These are phyloP conservation scores for Drosophila merina DNA, from an alignment of 2,888 invertebrate genomes.

Conservation along the genomic window DNA sequence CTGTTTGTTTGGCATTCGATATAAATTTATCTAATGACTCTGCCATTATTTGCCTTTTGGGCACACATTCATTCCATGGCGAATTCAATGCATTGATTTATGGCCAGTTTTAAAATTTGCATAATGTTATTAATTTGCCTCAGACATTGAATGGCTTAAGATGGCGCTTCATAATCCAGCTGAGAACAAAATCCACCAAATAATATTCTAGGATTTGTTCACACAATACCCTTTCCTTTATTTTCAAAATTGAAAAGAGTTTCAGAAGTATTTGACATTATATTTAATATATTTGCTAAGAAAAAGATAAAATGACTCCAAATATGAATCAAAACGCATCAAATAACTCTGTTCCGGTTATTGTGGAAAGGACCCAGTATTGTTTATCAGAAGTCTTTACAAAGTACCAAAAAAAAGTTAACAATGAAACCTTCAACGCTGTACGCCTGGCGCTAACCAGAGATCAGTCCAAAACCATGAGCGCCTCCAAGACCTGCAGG, in stretches of 20 bases:
- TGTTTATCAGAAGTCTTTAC: not conserved
- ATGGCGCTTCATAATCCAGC: no score
- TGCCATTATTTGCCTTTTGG: conserved; percentile 44
- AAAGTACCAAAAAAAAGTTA: not conserved
- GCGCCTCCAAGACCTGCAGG: not conserved
- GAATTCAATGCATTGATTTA: conserved; percentile 38
- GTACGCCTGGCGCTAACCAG: not conserved
- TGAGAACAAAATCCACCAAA: no score
- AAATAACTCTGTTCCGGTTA: not conserved
- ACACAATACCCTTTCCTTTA: not conserved
- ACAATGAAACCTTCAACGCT: not conserved
- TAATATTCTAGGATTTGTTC: not conserved
- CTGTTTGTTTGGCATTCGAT: conserved; percentile 37
- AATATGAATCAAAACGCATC: not conserved
- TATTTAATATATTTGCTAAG: not conserved
- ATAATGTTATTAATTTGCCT: conserved; percentile 41
- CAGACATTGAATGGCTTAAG: conserved; percentile 23
- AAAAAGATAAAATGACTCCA: not conserved
- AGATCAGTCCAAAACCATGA: not conserved
- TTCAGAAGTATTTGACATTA: not conserved
- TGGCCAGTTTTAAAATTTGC: conserved; percentile 36
- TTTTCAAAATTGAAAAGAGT: not conserved
- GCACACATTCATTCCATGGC: conserved; percentile 32
- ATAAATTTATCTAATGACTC: conserved; percentile 48
- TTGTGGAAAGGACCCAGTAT: not conserved